Conservation (phyloP, 2,113 vertebrate species). For the Herpailurus yagouaroundi region DNA sequence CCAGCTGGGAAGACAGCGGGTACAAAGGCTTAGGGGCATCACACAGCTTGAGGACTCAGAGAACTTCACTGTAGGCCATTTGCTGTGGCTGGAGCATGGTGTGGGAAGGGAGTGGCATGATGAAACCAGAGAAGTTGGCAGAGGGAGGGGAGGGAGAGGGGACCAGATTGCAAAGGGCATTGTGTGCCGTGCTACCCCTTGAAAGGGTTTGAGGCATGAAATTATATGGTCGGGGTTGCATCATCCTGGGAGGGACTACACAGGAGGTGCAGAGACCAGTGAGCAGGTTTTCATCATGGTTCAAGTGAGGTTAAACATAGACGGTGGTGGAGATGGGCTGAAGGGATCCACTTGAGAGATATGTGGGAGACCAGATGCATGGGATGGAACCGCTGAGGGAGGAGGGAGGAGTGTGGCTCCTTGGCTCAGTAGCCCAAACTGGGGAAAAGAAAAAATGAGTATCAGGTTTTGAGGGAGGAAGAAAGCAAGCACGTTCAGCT, state of each 20-base stretch:
- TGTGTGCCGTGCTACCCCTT: background rate
- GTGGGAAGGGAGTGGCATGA: background rate
- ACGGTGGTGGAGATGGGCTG: too few relatives aligned
- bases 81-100: rapidly evolving
- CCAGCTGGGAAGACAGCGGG: background rate
- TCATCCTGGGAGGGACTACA: background rate
- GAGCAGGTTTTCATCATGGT: rapidly evolving
- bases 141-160: background rate
- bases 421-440: background rate
- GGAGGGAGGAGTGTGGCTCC: background rate
- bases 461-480: background rate
- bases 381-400: background rate
- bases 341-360: background rate
- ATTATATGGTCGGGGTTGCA: background rate
- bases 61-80: background rate
- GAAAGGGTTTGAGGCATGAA: background rate
- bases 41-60: background rate
- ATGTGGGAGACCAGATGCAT: background rate
- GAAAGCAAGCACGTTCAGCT: background rate
- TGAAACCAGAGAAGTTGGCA: background rate
- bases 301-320: background rate
- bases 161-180: background rate
- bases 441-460: background rate
- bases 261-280: background rate
- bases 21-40: background rate